Evolutionary conservation across 2,888 invertebrate genomes (phyloP).

Genomic region (Melieria omissa): DNA sequence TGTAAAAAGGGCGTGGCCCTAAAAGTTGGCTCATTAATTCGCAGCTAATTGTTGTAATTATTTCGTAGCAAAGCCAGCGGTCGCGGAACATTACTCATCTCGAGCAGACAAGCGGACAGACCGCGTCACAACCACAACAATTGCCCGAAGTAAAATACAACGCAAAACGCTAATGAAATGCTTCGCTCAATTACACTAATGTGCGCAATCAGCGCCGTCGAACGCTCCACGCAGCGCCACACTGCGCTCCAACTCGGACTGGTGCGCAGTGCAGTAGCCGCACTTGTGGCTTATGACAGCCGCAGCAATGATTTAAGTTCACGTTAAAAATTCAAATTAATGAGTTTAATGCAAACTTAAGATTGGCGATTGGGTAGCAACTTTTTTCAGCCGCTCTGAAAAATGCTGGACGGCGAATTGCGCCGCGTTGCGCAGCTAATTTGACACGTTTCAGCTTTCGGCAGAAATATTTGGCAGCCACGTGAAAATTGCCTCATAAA

Average conservation of each 20-base stretch:
- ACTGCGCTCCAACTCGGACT: no score
- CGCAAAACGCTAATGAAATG: not conserved
- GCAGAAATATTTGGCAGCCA: constrained; percentile 55
- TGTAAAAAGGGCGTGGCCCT: constrained; percentile 15
- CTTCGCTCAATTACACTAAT: not conserved
- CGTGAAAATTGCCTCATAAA: constrained; percentile 2
- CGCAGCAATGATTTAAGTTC: constrained; percentile 21
- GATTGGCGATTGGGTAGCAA: constrained; percentile 30
- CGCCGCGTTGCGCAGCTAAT: constrained; percentile 34
- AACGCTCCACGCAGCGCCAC: no score
- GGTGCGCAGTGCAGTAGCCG: no score
- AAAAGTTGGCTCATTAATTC: constrained; percentile 6
- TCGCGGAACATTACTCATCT: no score
- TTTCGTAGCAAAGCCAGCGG: not conserved
- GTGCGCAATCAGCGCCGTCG: not conserved
- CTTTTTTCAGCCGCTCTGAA: not conserved
- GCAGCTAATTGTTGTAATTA: constrained; percentile 14
- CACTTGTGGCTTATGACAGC: not conserved
- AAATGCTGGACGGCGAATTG: no score
- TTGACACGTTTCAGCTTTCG: constrained; percentile 52
- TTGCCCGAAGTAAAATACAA: no score
- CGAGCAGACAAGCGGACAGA: no score
- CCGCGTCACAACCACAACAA: no score
- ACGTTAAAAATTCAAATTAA: constrained; percentile 18
- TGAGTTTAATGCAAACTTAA: constrained; percentile 29